Conservation (phyloP, 2,888 invertebrate species). For the Ectropis crepuscularia region DNA sequence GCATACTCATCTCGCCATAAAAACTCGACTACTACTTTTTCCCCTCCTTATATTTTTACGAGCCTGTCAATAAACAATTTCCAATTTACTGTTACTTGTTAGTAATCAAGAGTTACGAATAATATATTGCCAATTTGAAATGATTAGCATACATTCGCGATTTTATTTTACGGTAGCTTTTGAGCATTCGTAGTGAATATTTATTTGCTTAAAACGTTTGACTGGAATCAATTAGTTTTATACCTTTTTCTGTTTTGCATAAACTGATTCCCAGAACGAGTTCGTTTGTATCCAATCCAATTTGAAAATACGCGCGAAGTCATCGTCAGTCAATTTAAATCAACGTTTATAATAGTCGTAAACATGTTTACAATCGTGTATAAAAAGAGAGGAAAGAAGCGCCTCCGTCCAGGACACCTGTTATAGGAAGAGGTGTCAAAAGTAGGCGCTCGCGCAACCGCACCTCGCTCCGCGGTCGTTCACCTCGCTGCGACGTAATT, state of each 20-base stretch:
- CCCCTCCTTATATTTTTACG: conserved; percentile 40
- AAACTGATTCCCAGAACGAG: conserved; percentile 25
- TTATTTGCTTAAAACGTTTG: conserved; percentile 21
- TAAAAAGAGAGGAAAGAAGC: conserved; percentile 37
- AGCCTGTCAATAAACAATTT: conserved; percentile 42
- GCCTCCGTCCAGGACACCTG: conserved; percentile 55
- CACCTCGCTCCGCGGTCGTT: conserved; percentile 60
- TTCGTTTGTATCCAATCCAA: conserved; percentile 21
- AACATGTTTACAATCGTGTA: conserved; percentile 37
- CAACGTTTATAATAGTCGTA: conserved; percentile 32
- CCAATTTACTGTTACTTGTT: conserved; percentile 35
- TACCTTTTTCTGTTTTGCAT: conserved; percentile 24
- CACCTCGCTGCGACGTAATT: conserved; percentile 76
- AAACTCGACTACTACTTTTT: conserved; percentile 46
- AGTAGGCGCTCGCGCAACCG: conserved; percentile 61
- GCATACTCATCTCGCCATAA: conserved; percentile 57
- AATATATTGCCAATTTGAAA: conserved; percentile 21
- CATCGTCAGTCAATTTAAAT: conserved; percentile 28
- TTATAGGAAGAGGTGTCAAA: conserved; percentile 63
- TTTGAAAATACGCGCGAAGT: conserved; percentile 22
- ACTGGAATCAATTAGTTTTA: conserved; percentile 7
- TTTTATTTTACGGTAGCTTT: conserved; percentile 24
- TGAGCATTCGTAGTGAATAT: conserved; percentile 12
- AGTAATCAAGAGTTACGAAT: conserved; percentile 16
- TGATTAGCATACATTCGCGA: conserved; percentile 26